Evolutionary conservation across 2,113 vertebrate species (phyloP).

Genomic region (Rhadina sibilatrix): DNA sequence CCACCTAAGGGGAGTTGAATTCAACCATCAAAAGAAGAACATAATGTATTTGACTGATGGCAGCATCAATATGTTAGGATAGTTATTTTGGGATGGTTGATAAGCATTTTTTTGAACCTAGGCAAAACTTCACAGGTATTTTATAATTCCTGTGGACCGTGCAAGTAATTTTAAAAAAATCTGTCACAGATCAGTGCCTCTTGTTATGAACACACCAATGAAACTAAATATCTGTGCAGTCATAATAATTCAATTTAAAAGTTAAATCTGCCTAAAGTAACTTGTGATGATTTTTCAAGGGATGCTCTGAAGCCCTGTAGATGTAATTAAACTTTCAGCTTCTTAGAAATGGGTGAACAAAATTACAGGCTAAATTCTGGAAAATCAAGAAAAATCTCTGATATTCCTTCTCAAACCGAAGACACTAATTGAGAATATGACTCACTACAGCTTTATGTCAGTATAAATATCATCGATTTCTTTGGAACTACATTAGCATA

Average conservation of each 20-base stretch:
- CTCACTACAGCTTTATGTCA: constrained; percentile 15
- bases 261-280: not conserved
- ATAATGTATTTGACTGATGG: not conserved
- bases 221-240: not conserved
- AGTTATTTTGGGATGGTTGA: not conserved
- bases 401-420: not conserved
- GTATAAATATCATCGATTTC: constrained; percentile 25
- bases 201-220: not conserved
- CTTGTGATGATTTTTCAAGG: not conserved
- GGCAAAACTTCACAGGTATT: not conserved
- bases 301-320: not conserved
- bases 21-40: not conserved
- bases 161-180: not conserved
- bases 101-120: not conserved
- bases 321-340: not conserved
- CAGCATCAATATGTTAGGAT: not conserved
- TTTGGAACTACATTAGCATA: not conserved
- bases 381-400: not conserved
- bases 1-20: not conserved
- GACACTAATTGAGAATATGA: not conserved
- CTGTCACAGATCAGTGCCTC: not conserved
- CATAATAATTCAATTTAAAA: not conserved
- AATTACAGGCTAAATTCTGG: not conserved
- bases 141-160: not conserved
- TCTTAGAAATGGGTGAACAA: not conserved